These are phyloP conservation scores for Nothobranchius furzeri DNA, from an alignment of 2,113 vertebrate genomes.

Conservation along the genomic window DNA sequence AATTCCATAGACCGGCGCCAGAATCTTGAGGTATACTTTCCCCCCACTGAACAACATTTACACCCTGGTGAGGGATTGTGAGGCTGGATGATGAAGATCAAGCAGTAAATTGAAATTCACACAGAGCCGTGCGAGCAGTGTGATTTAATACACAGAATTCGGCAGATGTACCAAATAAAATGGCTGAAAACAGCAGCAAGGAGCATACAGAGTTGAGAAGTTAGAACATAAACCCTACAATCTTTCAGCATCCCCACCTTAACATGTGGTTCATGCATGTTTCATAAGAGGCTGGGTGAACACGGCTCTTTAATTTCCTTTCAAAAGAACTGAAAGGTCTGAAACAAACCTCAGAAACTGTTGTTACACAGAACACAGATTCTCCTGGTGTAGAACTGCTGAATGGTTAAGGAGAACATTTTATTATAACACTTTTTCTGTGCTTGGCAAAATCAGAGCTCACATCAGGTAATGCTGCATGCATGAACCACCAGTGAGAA, in stretches of 20 bases:
- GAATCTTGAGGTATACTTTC: slow-evolving; percentile 43
- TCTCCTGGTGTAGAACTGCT: no score
- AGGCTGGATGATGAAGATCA: slow-evolving; percentile 35
- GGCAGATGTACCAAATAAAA: slow-evolving; percentile 40
- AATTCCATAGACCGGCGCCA: slow-evolving; percentile 35
- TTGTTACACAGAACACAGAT: no score
- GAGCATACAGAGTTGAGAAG: no score
- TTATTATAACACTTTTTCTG: no score
- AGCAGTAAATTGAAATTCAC: slow-evolving; percentile 65
- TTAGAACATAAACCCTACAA: slow-evolving; percentile 82
- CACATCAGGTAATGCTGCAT: no score
- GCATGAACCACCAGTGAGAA: not conserved
- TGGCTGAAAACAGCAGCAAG: no score
- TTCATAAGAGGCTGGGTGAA: slow-evolving; percentile 83
- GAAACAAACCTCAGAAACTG: no score
- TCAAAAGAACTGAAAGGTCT: no score
- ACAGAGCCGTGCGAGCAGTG: slow-evolving; percentile 37
- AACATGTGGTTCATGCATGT: no score
- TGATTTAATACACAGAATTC: slow-evolving; percentile 58
- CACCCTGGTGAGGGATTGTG: slow-evolving; percentile 40
- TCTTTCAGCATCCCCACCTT: slow-evolving; percentile 86
- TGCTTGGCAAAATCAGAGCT: no score
- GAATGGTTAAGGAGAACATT: no score
- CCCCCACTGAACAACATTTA: slow-evolving; percentile 55
- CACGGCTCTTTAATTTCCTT: slow-evolving; percentile 63